Percentiles rank a stretch among this genome's conserved stretches.
Conservation (phyloP, 2,797 vertebrate genomes). For the Oreochromis grahami region DNA sequence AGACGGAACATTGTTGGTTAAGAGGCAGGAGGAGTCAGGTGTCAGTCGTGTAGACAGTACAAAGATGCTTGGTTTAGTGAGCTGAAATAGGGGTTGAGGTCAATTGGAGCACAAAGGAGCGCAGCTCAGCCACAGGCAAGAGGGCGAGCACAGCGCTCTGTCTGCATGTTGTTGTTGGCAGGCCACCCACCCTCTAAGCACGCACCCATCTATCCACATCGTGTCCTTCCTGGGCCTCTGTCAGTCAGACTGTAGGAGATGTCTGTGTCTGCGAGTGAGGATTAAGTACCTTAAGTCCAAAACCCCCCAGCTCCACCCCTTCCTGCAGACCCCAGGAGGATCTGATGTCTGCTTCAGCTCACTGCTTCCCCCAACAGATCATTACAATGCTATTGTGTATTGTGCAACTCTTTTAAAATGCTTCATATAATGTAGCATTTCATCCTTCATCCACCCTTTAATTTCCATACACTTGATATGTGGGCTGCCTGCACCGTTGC, state of each 20-base stretch:
- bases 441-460: not conserved
- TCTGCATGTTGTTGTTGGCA: constrained; percentile 32
- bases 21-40: constrained; percentile 20
- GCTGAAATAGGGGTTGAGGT: constrained; percentile 22
- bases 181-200: constrained; percentile 38
- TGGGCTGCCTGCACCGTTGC: not conserved
- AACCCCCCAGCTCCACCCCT: not conserved
- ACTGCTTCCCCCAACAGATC: constrained; percentile 40
- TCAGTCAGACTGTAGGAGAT: constrained; percentile 46
- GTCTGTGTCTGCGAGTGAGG: constrained; percentile 41
- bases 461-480: not conserved
- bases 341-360: constrained; percentile 32
- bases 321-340: constrained; percentile 12
- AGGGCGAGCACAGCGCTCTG: not conserved
- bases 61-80: constrained; percentile 12
- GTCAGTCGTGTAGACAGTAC: not conserved
- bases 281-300: constrained; percentile 51
- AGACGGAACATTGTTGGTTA: constrained; percentile 10
- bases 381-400: not conserved
- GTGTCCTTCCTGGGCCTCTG: constrained; percentile 29
- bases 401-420: not conserved
- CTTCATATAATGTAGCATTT: not conserved
- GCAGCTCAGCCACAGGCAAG: constrained; percentile 1
- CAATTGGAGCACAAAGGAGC: not conserved
- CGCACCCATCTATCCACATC: constrained; percentile 20